Percentiles rank a stretch among this genome's conserved stretches.
These are phyloP conservation scores for Gonioctena quinquepunctata DNA, from an alignment of 1,140 invertebrate genomes.

Conservation along the genomic window DNA sequence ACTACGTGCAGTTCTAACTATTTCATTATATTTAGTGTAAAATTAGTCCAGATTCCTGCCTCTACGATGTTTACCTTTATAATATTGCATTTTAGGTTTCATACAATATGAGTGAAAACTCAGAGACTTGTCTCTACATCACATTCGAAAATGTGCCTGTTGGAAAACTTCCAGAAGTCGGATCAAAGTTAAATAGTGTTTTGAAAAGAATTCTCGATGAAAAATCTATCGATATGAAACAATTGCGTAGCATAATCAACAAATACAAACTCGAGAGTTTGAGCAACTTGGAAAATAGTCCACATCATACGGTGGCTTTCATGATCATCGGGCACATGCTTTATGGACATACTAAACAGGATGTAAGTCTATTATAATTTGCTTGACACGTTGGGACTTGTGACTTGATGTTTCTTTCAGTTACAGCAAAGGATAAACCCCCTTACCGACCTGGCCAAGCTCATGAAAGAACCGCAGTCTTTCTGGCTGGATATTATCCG, in stretches of 20 bases:
- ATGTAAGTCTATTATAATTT: too few species aligned
- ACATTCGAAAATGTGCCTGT: slow-evolving; percentile 78
- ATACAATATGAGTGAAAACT: slow-evolving; percentile 73
- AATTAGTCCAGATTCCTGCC: too few species aligned
- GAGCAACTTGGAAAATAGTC: slow-evolving; percentile 73
- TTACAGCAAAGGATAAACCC: slow-evolving; percentile 75
- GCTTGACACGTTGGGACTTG: too few species aligned
- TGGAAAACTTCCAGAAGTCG: slow-evolving; percentile 67
- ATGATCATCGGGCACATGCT: slow-evolving; percentile 81
- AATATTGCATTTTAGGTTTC: slow-evolving; percentile 63
- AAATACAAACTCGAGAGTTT: slow-evolving; percentile 73
- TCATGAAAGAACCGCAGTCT: slow-evolving; percentile 64
- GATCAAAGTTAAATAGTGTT: slow-evolving; percentile 63
- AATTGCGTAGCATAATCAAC: slow-evolving; percentile 73
- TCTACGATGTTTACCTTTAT: too few species aligned
- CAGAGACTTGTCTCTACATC: slow-evolving; percentile 70
- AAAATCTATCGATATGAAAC: slow-evolving; percentile 73
- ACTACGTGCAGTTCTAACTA: too few species aligned
- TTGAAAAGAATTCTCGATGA: slow-evolving; percentile 59
- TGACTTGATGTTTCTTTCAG: slow-evolving; percentile 63
- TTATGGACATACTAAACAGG: slow-evolving; percentile 74
- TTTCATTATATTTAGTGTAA: too few species aligned
- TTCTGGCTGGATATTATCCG: slow-evolving; percentile 77
- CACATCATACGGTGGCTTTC: slow-evolving; percentile 75
- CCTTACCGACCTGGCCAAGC: slow-evolving; percentile 64